Evolutionary conservation across 2,113 vertebrate species (phyloP), one percentile per base, ranked within the genome.

Genomic region (Sardina pilchardus): DNA sequence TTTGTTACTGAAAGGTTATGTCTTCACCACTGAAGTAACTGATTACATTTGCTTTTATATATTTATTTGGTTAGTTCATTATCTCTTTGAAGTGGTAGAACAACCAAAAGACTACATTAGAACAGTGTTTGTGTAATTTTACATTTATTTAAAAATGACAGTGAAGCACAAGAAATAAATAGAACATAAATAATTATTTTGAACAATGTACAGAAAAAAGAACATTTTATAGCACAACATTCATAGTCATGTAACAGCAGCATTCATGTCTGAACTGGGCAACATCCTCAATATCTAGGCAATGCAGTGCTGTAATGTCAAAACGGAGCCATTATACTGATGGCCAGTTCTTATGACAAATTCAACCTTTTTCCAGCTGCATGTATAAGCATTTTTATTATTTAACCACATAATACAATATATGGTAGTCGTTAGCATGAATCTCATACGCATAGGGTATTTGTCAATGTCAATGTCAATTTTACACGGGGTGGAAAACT

Each of bases 181-280:
- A 88, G 30, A 56, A 87, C 36, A 47, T 56, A 48, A 50, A 89
- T 45, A 81, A 86, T 45, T 53, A 19, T 88, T 85, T 34, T 80
- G 59, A 45, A 85, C 34, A 36, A 78, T 34, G 39, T 78, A 78
- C 71, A 78, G 71, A 78, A 78, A 78, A 30, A 36, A 36, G 17
- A 30, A 78, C 30, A 36, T 78, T 71, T 71, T 78, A 30, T 36
- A 78, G 71, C 71, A 78, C 71, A 78, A 78, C 71, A 78, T 78
- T 78, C 71, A 78, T 78, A 78, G 71, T 78, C 71, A 36, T 39
- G 34, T 36, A 78, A 36, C 71, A 78, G 71, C 71, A 78, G 71
- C 71, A 19, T 78, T 34, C 71, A 78, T 34, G 24, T 78, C 34
- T 78, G 71, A 78, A 78, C 14, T 36, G 34, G 34, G 10, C 2